Evolutionary conservation across 2,113 vertebrate genomes (phyloP).

Genomic region (Amazona vittata): DNA sequence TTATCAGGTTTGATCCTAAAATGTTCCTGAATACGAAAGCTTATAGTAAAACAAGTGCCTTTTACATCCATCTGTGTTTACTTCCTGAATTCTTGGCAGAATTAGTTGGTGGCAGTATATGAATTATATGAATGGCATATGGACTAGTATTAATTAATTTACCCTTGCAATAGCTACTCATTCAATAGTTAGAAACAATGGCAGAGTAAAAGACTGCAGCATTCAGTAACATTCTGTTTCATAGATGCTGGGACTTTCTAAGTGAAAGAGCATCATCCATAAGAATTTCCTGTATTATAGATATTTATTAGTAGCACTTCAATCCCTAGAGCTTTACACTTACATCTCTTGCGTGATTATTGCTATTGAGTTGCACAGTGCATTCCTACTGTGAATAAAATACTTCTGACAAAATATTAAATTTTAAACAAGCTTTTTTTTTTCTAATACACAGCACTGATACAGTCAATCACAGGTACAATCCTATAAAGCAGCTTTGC

Average conservation of each 20-base stretch:
- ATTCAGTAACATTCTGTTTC: background rate
- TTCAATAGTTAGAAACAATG: background rate
- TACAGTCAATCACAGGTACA: background rate
- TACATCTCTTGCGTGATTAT: background rate
- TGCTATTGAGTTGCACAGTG: background rate
- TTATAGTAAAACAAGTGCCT: background rate
- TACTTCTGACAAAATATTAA: background rate
- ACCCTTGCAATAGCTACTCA: background rate
- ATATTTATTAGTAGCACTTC: background rate
- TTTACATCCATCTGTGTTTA: background rate
- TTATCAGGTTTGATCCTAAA: background rate
- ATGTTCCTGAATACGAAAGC: background rate
- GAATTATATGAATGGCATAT: background rate
- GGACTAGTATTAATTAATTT: background rate
- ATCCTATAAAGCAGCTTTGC: background rate
- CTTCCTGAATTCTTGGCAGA: background rate
- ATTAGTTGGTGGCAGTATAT: background rate
- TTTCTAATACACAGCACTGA: background rate
- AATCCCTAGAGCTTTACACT: background rate
- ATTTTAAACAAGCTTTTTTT: background rate
- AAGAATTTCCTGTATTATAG: background rate
- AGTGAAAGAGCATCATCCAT: background rate
- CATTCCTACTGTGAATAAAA: background rate
- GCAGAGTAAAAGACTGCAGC: background rate
- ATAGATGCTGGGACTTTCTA: background rate